phyloP scores from a whole-genome alignment of 2,797 vertebrate genomes.

The Numenius phaeopus region DNA sequence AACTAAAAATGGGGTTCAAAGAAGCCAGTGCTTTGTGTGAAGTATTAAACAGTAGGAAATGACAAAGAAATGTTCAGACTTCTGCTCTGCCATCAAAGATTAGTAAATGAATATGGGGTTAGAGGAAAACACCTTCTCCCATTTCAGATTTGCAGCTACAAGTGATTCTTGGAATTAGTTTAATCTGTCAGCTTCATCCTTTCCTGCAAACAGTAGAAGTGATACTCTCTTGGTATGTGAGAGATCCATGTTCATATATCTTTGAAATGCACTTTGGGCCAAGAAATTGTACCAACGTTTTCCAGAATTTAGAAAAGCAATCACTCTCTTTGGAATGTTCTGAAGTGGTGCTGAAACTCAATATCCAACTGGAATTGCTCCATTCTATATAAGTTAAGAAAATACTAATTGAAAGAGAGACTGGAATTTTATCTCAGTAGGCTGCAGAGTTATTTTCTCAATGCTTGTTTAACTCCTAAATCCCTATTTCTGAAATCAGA shows the following conservation, averaged over 20 bases:
- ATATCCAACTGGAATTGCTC: neutral
- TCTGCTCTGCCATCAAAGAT: slow-evolving; percentile 12
- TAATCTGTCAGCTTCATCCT: slow-evolving; percentile 39
- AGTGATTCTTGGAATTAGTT: slow-evolving; percentile 52
- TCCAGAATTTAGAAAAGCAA: neutral
- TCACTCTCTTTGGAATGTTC: neutral
- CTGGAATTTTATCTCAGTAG: neutral
- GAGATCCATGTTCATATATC: neutral
- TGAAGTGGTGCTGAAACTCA: neutral
- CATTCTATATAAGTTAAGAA: neutral
- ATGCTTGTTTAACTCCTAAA: neutral
- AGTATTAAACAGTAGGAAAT: slow-evolving; percentile 53
- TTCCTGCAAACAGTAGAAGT: slow-evolving; percentile 14
- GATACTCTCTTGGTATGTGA: neutral
- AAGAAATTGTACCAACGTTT: neutral
- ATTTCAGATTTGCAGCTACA: slow-evolving; percentile 31
- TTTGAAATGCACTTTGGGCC: neutral
- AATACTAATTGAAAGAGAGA: neutral
- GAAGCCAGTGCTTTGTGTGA: slow-evolving; percentile 33
- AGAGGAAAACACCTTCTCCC: slow-evolving; percentile 40
- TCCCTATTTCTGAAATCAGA: neutral
- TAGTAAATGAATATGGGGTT: neutral
- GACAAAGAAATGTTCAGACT: slow-evolving; percentile 35
- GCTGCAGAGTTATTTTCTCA: neutral
- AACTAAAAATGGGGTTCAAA: slow-evolving; percentile 52